phyloP scores from a whole-genome alignment of 2,113 vertebrate species.

The Fregetta grallaria region DNA sequence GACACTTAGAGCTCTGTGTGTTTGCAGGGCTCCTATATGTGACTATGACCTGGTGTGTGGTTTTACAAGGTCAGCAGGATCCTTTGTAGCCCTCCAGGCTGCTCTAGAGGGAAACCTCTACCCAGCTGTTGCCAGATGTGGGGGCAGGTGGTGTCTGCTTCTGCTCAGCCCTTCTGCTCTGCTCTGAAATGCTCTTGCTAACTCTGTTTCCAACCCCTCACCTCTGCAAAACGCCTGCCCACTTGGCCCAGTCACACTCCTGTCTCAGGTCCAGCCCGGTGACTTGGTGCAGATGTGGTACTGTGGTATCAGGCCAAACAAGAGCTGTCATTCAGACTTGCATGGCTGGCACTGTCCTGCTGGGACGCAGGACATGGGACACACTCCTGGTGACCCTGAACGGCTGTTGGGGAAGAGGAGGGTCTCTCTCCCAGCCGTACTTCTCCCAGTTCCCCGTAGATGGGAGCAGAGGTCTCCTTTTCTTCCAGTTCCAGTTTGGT shows the following conservation, averaged over 20 bases:
- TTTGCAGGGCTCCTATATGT: neutral
- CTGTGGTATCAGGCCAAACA: neutral
- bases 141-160: neutral
- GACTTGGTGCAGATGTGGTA: neutral
- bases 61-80: neutral
- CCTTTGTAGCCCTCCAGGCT: neutral
- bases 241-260: neutral
- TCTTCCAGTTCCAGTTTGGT: neutral
- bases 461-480: constrained; percentile 57
- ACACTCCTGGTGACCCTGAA: neutral
- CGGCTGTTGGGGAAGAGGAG: neutral
- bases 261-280: rapidly evolving
- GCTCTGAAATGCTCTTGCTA: neutral
- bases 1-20: rapidly evolving
- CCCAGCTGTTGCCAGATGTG: neutral
- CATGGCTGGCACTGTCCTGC: neutral
- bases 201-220: neutral
- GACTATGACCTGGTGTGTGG: neutral
- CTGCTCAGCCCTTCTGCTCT: neutral
- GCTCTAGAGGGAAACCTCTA: neutral
- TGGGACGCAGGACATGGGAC: neutral
- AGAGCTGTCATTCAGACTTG: neutral
- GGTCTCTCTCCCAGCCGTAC: neutral
- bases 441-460: constrained; percentile 25
- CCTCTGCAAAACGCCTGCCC: neutral